phyloP scores from a whole-genome alignment of 2,888 invertebrate species.

The Aphodius sticticus region DNA sequence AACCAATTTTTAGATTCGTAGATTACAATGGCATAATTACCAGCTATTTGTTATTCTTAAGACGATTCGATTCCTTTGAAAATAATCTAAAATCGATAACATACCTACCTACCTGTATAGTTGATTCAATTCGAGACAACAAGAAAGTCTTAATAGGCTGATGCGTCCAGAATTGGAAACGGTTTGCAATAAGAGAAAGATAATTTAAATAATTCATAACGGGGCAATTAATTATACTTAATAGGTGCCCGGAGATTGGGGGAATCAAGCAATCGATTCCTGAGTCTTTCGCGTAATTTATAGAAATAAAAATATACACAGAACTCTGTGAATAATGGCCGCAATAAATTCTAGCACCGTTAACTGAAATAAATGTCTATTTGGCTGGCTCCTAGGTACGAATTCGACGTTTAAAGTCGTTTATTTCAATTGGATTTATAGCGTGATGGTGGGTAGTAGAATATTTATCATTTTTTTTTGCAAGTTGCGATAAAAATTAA shows the following conservation, averaged over 20 bases:
- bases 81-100: no score
- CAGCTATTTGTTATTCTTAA: no score
- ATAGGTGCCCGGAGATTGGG: conserved; percentile 6
- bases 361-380: conserved; percentile 26
- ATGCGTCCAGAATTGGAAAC: not conserved
- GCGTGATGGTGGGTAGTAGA: not conserved
- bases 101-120: not conserved
- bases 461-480: conserved; percentile 4
- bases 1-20: no score
- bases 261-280: conserved; percentile 22
- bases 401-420: conserved; percentile 24
- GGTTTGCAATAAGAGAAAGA: not conserved
- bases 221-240: conserved; percentile 18
- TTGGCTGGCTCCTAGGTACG: conserved; percentile 12
- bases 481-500: not conserved
- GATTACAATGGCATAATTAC: no score
- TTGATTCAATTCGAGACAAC: not conserved
- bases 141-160: not conserved
- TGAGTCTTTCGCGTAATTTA: conserved; percentile 13
- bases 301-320: conserved; percentile 15
- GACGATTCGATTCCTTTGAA: no score
- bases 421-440: conserved; percentile 18
- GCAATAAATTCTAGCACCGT: conserved; percentile 16
- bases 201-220: conserved; percentile 19
- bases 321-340: conserved; percentile 23